Base-by-base conservation (phyloP, 2,113 vertebrate species). In the Tetraodon nigroviridis region DNA sequence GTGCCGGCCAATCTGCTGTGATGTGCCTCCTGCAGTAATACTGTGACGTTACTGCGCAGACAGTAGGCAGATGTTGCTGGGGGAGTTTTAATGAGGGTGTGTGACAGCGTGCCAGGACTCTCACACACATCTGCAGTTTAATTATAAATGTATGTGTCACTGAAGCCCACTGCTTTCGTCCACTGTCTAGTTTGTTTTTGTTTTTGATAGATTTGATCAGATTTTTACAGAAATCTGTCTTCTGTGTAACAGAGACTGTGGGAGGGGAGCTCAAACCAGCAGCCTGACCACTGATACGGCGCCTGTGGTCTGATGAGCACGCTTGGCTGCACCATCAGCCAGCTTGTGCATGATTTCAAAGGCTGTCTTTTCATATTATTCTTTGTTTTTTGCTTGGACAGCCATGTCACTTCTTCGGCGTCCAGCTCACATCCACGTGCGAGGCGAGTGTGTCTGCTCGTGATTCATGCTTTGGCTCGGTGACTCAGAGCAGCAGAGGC, bases 21-120 rank as follows among this genome's bases (percentile, higher is more conserved):
- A 86, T 82, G 79, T 86, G 58, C 61, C 69, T 61, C 75, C 58
- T 64, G 59, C 65, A 52, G 45, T 85, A 85, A 86, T 83, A 69
- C 64, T 71, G 49, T 80, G 71, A 80, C 75, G 71, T 67, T 6
- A 42, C 75, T 58, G 67, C 58, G 67, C 64, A 59, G 71, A 75
- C 73, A 65, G 64, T 19, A 60, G 64, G 67, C 71, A 61, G 58
- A 70, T 64, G 54, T 67, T 67, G 64, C 66, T 44, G 7, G 51
- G 37, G 55, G 7, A 59, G 49, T 51, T 51, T 51, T 78, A 82
- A 78, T 73, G 71, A 82, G 67, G 55, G 57, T 61, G 48, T 40
- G 12, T 1, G 4, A 27, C 57, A 58, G 49, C 56, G 17, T 46
- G 42, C 64, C 63, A 71, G 18, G 41, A 72, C 51, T 63, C 48